A percentile compares a stretch with the other conserved stretches of the same genome.
Conservation (phyloP, 2,113 vertebrate species). For the Triplophysa dalaica region DNA sequence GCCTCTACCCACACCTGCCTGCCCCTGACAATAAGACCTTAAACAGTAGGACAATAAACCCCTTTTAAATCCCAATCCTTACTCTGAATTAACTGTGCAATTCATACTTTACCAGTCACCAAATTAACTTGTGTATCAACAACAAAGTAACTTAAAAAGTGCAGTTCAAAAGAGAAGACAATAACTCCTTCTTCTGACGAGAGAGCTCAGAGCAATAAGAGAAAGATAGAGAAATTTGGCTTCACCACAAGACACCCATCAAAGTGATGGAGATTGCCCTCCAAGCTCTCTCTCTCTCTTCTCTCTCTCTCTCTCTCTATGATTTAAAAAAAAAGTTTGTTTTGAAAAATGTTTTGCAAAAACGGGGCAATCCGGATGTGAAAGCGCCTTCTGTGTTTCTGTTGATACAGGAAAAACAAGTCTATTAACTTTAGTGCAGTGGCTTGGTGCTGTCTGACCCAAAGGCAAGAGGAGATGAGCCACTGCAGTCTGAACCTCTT, state of each 20-base stretch:
- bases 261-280: slow-evolving; percentile 40
- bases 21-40: neutral
- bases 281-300: slow-evolving; percentile 12
- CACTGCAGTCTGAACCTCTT: neutral
- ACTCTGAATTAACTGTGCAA: neutral
- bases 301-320: neutral
- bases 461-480: slow-evolving; percentile 1
- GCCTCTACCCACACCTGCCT: too few relatives aligned
- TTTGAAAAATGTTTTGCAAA: slow-evolving; percentile 43
- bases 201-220: neutral
- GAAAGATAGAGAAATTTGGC: neutral
- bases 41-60: too few relatives aligned
- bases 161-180: slow-evolving; percentile 8
- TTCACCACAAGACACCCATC: slow-evolving; percentile 6
- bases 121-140: neutral
- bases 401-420: slow-evolving; percentile 50
- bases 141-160: neutral
- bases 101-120: neutral
- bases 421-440: slow-evolving; percentile 44
- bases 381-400: slow-evolving; percentile 21
- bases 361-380: slow-evolving; percentile 18
- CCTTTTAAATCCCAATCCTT: neutral
- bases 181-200: neutral
- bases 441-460: slow-evolving; percentile 33
- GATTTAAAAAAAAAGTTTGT: slow-evolving; percentile 8